Conservation (phyloP, 2,113 vertebrate genomes). For the Seriola aureovittata region DNA sequence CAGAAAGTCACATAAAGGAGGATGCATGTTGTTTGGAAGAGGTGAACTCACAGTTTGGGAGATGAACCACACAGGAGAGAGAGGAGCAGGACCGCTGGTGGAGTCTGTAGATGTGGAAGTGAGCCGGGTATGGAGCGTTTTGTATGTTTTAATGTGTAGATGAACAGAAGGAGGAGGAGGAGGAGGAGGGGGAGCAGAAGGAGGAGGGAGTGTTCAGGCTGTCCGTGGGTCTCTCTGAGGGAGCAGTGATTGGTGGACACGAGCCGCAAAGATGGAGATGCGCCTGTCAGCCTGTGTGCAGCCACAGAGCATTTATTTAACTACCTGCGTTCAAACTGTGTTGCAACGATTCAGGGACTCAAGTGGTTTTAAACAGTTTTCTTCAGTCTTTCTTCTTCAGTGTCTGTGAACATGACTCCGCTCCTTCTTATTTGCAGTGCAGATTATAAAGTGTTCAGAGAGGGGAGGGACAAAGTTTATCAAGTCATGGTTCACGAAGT, state of each 20-base stretch:
- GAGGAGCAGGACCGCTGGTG: slow-evolving; percentile 20
- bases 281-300: neutral
- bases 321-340: no score
- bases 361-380: no score
- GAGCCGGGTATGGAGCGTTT: neutral
- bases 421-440: neutral
- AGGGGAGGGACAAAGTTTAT: slow-evolving; percentile 36
- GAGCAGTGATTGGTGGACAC: slow-evolving; percentile 46
- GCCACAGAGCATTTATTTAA: no score
- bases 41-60: slow-evolving; percentile 64
- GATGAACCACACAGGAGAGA: slow-evolving; percentile 42
- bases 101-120: slow-evolving; percentile 58
- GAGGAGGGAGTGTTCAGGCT: slow-evolving; percentile 22
- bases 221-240: slow-evolving; percentile 4
- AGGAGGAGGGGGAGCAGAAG: slow-evolving; percentile 9
- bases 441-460: neutral
- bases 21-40: neutral
- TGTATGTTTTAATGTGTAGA: slow-evolving; percentile 25
- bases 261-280: slow-evolving; percentile 6
- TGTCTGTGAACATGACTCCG: neutral
- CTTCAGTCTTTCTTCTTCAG: neutral
- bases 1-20: neutral
- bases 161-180: slow-evolving; percentile 3
- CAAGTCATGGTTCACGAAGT: neutral
- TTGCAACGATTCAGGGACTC: no score